These are phyloP conservation scores for Clarias laeviceps DNA, from an alignment of 2,797 vertebrate genomes.

Conservation along the genomic window DNA sequence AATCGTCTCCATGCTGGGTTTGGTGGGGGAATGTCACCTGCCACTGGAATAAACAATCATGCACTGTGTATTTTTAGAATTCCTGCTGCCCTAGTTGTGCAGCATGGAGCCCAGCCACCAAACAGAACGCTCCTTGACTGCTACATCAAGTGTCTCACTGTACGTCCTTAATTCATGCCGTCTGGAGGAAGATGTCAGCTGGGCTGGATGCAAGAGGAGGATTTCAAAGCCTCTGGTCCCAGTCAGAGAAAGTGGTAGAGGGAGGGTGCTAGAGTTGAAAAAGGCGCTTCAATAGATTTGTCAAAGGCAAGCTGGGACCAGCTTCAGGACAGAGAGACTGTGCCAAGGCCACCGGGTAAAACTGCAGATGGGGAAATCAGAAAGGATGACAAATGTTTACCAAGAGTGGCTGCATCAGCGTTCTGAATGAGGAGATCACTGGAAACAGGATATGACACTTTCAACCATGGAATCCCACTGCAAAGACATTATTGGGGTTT, in stretches of 20 bases:
- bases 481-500: background rate
- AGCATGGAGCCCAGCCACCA: constrained; percentile 83
- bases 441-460: constrained; percentile 74
- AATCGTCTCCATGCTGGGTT: constrained; percentile 69
- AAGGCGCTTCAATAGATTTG: constrained; percentile 95
- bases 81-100: constrained; percentile 83
- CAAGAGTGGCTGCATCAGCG: constrained; percentile 56
- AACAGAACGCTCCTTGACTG: constrained; percentile 92
- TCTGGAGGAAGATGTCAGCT: constrained; percentile 99
- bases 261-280: constrained; percentile 76
- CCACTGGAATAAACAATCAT: constrained; percentile 84
- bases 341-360: constrained; percentile 47
- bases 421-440: constrained; percentile 82
- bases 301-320: constrained; percentile 88
- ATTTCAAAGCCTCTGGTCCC: constrained; percentile 84
- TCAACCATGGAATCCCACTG: background rate
- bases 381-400: constrained; percentile 50
- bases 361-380: constrained; percentile 30
- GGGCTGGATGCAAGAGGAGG: constrained; percentile 85
- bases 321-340: constrained; percentile 43
- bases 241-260: constrained; percentile 65
- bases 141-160: constrained; percentile 99
- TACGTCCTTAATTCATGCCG: constrained; percentile 98
- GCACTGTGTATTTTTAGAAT: constrained; percentile 89
- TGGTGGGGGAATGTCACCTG: constrained; percentile 66